A percentile compares a stretch with the other conserved stretches of the same genome.
Evolutionary conservation across 2,888 invertebrate species (phyloP).

Genomic region (Pandemis corylana): DNA sequence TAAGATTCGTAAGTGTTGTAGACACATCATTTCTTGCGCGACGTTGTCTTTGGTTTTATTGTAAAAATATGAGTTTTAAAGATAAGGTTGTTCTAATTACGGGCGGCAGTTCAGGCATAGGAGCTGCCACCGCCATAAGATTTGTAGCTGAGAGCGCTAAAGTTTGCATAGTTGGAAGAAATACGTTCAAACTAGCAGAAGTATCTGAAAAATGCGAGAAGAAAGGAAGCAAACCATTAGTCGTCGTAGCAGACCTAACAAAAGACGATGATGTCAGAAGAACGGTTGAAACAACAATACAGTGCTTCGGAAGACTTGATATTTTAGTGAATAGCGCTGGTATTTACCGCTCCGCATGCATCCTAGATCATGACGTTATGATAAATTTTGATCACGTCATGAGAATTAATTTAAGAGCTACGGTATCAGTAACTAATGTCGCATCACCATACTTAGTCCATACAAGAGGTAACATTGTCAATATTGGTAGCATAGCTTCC

Average conservation of each 20-base stretch:
- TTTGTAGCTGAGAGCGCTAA: constrained; percentile 47
- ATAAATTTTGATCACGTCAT: constrained; percentile 76
- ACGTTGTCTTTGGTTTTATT: neutral
- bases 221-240: constrained; percentile 48
- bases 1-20: neutral
- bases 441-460: constrained; percentile 90
- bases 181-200: constrained; percentile 49
- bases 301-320: constrained; percentile 86
- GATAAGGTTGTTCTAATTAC: constrained; percentile 54
- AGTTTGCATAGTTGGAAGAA: constrained; percentile 52
- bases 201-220: constrained; percentile 48
- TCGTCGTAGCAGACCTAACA: constrained; percentile 52
- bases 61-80: constrained; percentile 49
- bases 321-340: constrained; percentile 86
- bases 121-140: constrained; percentile 48
- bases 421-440: constrained; percentile 89
- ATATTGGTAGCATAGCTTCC: constrained; percentile 89
- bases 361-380: constrained; percentile 23
- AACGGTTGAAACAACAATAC: constrained; percentile 83
- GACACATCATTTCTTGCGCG: neutral
- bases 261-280: constrained; percentile 46
- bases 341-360: constrained; percentile 8
- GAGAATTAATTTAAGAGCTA: constrained; percentile 90
- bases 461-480: constrained; percentile 92
- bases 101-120: constrained; percentile 53